phyloP scores from a whole-genome alignment of 1,140 invertebrate species.

The Myzus persicae region DNA sequence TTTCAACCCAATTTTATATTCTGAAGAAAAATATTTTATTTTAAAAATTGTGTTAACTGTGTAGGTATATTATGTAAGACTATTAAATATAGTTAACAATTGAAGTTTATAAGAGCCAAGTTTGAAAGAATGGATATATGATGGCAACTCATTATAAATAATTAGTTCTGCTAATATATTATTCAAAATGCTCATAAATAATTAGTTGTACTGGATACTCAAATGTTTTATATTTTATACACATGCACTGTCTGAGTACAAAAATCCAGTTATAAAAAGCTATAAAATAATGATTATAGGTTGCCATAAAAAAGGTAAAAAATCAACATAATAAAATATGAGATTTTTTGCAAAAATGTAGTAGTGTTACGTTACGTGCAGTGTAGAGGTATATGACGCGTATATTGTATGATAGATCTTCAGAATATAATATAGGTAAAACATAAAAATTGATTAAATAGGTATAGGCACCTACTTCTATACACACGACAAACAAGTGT shows the following conservation, averaged over 20 bases:
- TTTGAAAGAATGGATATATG: neutral
- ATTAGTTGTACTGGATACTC: neutral
- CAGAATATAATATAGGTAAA: neutral
- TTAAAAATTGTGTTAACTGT: neutral
- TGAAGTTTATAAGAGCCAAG: neutral
- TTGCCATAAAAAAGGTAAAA: neutral
- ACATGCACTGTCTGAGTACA: neutral
- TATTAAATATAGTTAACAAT: neutral
- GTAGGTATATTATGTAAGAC: neutral
- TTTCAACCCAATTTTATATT: neutral
- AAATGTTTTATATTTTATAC: neutral
- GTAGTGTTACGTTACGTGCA: neutral
- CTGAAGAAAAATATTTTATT: neutral
- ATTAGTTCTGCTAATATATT: neutral
- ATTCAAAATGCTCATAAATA: neutral
- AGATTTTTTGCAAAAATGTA: neutral
- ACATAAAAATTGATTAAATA: conserved; percentile 16
- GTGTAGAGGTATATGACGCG: too few relatives aligned
- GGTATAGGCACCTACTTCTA: too few relatives aligned
- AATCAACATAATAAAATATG: conserved; percentile 4
- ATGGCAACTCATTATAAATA: neutral
- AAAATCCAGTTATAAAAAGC: neutral
- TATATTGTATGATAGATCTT: neutral
- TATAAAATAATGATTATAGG: neutral
- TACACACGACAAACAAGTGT: neutral